Evolutionary conservation across 2,888 invertebrate genomes (phyloP).

Genomic region (Calameuta pallipes): DNA sequence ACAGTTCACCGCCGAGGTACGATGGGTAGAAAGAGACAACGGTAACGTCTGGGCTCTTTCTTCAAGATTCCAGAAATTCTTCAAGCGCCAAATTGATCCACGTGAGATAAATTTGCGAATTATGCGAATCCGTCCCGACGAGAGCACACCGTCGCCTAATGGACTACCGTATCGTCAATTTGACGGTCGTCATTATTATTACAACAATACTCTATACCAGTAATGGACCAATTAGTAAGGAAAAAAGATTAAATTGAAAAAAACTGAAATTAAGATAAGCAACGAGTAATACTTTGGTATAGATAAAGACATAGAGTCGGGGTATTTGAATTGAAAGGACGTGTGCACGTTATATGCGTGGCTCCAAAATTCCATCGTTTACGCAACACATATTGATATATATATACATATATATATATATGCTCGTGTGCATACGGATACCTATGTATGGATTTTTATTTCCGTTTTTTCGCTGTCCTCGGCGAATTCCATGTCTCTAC

Average conservation of each 20-base stretch:
- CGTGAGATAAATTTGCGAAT: slow-evolving; percentile 81
- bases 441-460: not conserved
- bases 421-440: not conserved
- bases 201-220: slow-evolving; percentile 42
- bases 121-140: slow-evolving; percentile 69
- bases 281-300: not conserved
- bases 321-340: not conserved
- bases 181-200: slow-evolving; percentile 29
- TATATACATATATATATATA: not conserved
- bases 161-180: slow-evolving; percentile 16
- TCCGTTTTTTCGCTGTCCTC: not conserved
- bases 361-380: not conserved
- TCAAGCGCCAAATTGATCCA: slow-evolving; percentile 75
- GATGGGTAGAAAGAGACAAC: slow-evolving; percentile 76
- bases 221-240: not conserved
- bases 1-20: slow-evolving; percentile 83
- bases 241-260: not conserved
- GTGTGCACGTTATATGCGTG: not conserved
- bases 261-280: not conserved
- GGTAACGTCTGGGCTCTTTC: slow-evolving; percentile 80
- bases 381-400: not conserved
- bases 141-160: slow-evolving; percentile 18
- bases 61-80: slow-evolving; percentile 84
- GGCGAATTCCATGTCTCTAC: not conserved
- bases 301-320: not conserved